Evolutionary conservation across 2,888 invertebrate species (phyloP), one percentile per base, ranked within the genome.

Genomic region (Drosophila atripex): DNA sequence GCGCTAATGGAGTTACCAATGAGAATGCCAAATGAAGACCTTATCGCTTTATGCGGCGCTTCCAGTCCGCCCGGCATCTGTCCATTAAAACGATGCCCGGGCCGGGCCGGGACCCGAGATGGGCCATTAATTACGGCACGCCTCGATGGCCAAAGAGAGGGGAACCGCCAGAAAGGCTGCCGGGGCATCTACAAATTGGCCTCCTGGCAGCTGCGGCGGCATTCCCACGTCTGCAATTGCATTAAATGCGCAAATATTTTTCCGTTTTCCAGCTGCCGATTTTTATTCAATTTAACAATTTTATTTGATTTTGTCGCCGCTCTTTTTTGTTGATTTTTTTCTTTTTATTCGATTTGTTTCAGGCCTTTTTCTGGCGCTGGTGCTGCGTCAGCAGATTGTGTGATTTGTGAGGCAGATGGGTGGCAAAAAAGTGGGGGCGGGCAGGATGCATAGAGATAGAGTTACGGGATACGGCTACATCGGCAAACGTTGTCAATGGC

Each of bases 211-310:
- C 23, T 32, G 57, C 45, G 28, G 55, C 16, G 28, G 68, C 45
- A 56, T 51, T 59, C 58, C 71, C 60, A 70, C 50, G 51, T 59
- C 59, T 60, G 51, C 70, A 84, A 86, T 86, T 88, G 80, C 82
- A 82, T 88, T 86, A 82, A 83, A 80, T 74, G 80, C 60, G 69
- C 72, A 85, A 82, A 86, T 83, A 86, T 88, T 86, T 72, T 83
- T 66, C 69, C 49, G 76, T 84, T 75, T 86, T 86, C 73, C 80
- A 71, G 82, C 68, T 76, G 63, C 59, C 86, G 80, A 86, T 80
- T 86, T 87, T 86, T 77, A 83, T 88, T 83, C 84, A 83, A 88
- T 83, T 83, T 86, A 83, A 83, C 86, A 86, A 88, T 84, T 83
- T 83, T 84, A 83, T 83, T 83, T 88, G 88, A 83, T 83, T 83